Base-by-base conservation (phyloP, 2,113 vertebrate species). In the Jacana jacana region DNA sequence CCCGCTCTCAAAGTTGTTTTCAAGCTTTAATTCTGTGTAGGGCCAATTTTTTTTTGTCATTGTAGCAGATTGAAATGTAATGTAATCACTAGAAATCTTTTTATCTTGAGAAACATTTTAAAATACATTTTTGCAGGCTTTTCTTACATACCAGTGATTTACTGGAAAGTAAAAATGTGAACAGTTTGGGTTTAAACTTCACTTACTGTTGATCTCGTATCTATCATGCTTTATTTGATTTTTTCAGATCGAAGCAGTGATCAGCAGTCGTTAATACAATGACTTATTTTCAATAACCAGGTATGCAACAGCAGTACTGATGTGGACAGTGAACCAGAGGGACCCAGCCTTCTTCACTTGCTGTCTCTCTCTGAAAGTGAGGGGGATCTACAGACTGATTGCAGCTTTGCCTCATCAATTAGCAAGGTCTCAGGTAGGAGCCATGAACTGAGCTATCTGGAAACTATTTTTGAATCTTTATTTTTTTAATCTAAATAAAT, bases 361-460 rank as follows among this genome's bases (percentile, higher is more conserved):
- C 71, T 92, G 27, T 79, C 91, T 8, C 55, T 77, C 8, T 89
- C 95, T 57, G 98, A 97, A 85, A 98, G 97, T 63, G 97, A 97
- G 35, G 83, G 89, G 15, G 97, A 97, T 46, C 54, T 95, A 28
- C 91, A 64, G 35, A 95, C 97, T 3, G 97, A 97, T 13, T 73
- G 63, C 93, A 97, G 78, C 61, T 46, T 83, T 83, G 91, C 22
- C 70, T 96, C 97, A 12, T 96, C 96, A 30, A 3, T 30, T 82
- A 87, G 70, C 82, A 97, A 39, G 69, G 25, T 78, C 31, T 96
- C 98, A 97, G 98, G 98, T 98, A 97, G 91, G 89, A 75, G 30
- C 65, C 72, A 58, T 65, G 55, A 95, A 75, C 15, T 11, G 31
- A 20, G 24, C 8, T 75, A 4, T 37, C 20, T 37, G 51, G 66